Evolutionary conservation across 2,888 invertebrate genomes (phyloP), one percentile per base, ranked within the genome.

Genomic region (Tiliacea aurago): DNA sequence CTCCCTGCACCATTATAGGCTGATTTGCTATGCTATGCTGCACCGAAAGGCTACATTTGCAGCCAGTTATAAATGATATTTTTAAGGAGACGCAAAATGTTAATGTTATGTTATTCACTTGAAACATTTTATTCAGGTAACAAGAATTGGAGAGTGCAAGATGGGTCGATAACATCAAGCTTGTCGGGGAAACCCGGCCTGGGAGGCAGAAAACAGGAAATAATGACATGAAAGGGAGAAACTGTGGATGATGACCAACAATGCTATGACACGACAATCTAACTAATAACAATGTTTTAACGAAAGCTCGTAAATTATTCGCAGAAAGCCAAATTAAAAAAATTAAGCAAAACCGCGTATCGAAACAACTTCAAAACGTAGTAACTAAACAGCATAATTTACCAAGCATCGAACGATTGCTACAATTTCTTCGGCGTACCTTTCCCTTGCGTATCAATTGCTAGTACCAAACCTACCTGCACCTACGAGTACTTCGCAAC

Each of bases 371-470:
- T 43, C 9, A 33, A n/a, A 68, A 61, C 15, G 7, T 49, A 23
- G 51, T 47, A 63, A 51, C 28, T n/a, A 20, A n/a, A 28, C 41
- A 47, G 33, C 15, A 58, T 58, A 66, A 62, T 28, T 56, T 33
- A 77, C 56, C 47, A 43, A 64, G 51, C 13, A 55, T 55, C 61
- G 15, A 65, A 53, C 41, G 59, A 61, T 82, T 72, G 67, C 72
- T 33, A 68, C 78, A 82, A 72, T 78, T 80, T 80, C 79, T 79
- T 76, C 41, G 33, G 23, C 18, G 45, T 51, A 77, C 82, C 79
- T 80, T 80, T 81, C 79, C 58, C 83, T 68, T 47, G 33, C 33
- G 6, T 80, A 72, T 72, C 83, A 61, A 82, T 68, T 56, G 47
- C 47, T 41, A n/a, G 45, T 78, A 67, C 56, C 43, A 66, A 53